Percentiles rank a stretch among this genome's conserved stretches.
Evolutionary conservation across 2,113 vertebrate species (phyloP).

Genomic region (Daubentonia madagascariensis): DNA sequence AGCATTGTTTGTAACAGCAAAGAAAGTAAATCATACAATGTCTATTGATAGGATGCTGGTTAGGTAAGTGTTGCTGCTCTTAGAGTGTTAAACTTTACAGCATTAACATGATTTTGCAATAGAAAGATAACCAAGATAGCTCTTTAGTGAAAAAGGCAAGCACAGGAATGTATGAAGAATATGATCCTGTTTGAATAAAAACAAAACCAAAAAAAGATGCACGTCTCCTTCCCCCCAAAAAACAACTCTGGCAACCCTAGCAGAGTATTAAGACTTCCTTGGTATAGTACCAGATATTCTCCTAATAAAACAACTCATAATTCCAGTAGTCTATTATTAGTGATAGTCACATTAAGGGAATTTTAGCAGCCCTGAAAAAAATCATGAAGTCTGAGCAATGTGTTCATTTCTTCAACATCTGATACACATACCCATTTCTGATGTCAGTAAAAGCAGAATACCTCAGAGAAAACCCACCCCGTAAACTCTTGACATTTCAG

Average conservation of each 20-base stretch:
- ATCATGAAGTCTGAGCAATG: not conserved
- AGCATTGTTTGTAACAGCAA: constrained; percentile 2
- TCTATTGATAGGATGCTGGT: not conserved
- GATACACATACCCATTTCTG: constrained; percentile 32
- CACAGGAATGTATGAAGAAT: constrained; percentile 27
- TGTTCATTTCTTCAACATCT: constrained; percentile 28
- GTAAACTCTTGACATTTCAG: not conserved
- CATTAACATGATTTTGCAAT: not conserved
- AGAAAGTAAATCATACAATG: not conserved
- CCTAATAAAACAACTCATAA: constrained; percentile 19
- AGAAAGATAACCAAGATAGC: constrained; percentile 9
- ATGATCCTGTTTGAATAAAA: constrained; percentile 23
- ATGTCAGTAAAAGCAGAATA: not conserved
- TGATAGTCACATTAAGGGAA: constrained; percentile 13
- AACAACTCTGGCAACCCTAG: not conserved
- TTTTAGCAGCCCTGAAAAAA: constrained; percentile 43
- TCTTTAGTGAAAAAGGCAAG: constrained; percentile 37
- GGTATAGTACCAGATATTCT: not conserved
- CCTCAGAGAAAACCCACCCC: constrained; percentile 22
- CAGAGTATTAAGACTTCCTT: not conserved
- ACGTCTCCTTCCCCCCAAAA: not conserved
- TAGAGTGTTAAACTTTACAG: constrained; percentile 12
- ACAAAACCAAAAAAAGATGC: not conserved
- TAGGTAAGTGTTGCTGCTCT: constrained; percentile 26
- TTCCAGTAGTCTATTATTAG: constrained; percentile 26